Evolutionary conservation across 1,140 invertebrate genomes (phyloP).

Genomic region (Trachelipus rathkii): DNA sequence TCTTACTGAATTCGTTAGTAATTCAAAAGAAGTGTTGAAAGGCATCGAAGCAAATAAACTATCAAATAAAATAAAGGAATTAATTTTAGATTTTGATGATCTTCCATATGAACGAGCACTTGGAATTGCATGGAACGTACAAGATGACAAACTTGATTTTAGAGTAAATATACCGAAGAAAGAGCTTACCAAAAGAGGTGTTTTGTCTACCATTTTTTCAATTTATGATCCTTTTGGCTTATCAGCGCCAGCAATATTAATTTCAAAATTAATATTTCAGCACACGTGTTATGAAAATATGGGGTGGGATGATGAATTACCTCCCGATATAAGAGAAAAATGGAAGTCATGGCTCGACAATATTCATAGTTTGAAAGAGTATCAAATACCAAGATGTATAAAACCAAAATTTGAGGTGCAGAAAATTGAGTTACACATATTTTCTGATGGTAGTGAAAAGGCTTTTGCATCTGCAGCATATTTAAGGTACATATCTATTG

Average conservation of each 20-base stretch:
- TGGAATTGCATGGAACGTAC: not conserved
- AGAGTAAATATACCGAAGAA: not conserved
- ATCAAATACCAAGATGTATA: not conserved
- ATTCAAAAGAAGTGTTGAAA: not conserved
- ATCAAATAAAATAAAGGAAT: not conserved
- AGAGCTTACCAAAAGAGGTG: not conserved
- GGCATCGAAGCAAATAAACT: not conserved
- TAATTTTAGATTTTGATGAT: not conserved
- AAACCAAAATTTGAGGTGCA: not conserved
- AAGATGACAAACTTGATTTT: not conserved
- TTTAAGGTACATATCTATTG: slow-evolving; percentile 41
- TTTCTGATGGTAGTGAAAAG: not conserved
- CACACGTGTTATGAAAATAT: not conserved
- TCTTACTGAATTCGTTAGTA: not conserved
- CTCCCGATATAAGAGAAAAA: not conserved
- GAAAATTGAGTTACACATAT: not conserved
- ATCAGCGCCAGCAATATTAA: not conserved
- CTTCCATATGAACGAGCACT: not conserved
- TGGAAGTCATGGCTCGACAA: not conserved
- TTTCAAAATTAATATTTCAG: not conserved
- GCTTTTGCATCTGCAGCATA: not conserved
- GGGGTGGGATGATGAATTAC: not conserved
- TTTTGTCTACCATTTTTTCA: not conserved
- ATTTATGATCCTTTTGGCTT: not conserved
- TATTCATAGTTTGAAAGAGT: not conserved